Evolutionary conservation across 1,140 invertebrate genomes (phyloP), one percentile per base, ranked within the genome.

Genomic region (Diploscapter pachys): DNA sequence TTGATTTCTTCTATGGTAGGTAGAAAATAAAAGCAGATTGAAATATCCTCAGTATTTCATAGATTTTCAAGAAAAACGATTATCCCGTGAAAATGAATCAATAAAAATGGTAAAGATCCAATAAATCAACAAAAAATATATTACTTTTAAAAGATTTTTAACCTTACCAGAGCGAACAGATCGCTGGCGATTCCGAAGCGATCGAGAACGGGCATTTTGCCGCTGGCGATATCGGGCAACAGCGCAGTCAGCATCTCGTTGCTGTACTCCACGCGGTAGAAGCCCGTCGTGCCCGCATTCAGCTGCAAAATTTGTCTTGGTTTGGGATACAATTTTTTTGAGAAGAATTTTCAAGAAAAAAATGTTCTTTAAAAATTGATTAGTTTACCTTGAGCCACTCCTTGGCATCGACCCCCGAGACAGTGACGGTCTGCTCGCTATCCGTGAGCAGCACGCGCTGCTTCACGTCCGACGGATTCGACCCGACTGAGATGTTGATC

Each of bases 131-230:
- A n/a, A n/a, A n/a, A n/a, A n/a, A n/a, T n/a, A 31, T 31, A 11
- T 48, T 65, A 65, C 9, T 49, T 11, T 59, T 13, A 1, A 13
- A 54, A 5, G 8, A 5, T 61, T 11, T 55, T 11, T 8, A 6
- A 9, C 13, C 31, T 72, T 83, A 90, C 89, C 87, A 96, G 89
- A 52, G 94, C 93, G 86, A 94, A 96, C 55, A 96, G 89, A 77
- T 98, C 96, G 87, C 95, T 93, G 51, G 96, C 88, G 4, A 98
- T 86, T 4, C 93, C 92, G 51, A 97, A 89, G 61, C 95, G 90
- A 86, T 98, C 95, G 4, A 97, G 87, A 4, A 93, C 92, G 52
- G 93, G 92, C 80, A 98, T 86, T 48, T 89, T 90, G 75, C 91
- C 90, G 81, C 92, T 88, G 72, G 90, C 89, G 65, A 98, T 91